Base-by-base conservation (phyloP, 2,797 vertebrate species). In the Sebastes hubbsi region DNA sequence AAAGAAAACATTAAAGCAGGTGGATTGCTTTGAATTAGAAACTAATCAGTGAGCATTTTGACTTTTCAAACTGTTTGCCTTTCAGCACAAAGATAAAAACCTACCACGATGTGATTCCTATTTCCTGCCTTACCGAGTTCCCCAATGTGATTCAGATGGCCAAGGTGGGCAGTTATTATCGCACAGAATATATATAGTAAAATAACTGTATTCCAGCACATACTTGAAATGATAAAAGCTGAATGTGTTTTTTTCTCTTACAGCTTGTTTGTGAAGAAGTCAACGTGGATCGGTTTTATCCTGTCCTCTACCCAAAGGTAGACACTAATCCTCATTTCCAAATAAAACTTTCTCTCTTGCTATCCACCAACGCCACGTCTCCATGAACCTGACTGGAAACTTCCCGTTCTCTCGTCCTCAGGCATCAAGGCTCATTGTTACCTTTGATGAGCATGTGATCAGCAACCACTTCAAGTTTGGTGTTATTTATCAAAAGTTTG, bases 391-490 rank as follows among this genome's bases (percentile, higher is more conserved):
- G 38, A 76, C 29, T 65, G 5, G 7, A 13, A 70, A 24, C 52
- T 8, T 49, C 20, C 30, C 58, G 0, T 72, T 60, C 20, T 79
- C 64, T 72, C 4, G 0, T 86, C 74, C 70, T 7, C 92, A 99
- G 98, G 98, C 98, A 0, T 99, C 98, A 1, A 96, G 97, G 82
- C 97, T 99, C 90, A 96, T 99, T 1, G 97, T 98, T 59, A 97
- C 98, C 42, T 99, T 99, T 25, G 98, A 99, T 0, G 98, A 99
- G 87, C 98, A 99, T 1, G 97, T 99, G 59, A 98, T 99, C 95
- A 99, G 96, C 96, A 99, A 99, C 95, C 98, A 99, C 96, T 99
- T 99, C 93, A 99, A 99, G 91, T 99, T 99, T 8, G 98, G 98
- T 9, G 97, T 99, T 73, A 97, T 99, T 94, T 99, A 99, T 95